phyloP scores from a whole-genome alignment of 2,113 vertebrate genomes.

The Cebus imitator region DNA sequence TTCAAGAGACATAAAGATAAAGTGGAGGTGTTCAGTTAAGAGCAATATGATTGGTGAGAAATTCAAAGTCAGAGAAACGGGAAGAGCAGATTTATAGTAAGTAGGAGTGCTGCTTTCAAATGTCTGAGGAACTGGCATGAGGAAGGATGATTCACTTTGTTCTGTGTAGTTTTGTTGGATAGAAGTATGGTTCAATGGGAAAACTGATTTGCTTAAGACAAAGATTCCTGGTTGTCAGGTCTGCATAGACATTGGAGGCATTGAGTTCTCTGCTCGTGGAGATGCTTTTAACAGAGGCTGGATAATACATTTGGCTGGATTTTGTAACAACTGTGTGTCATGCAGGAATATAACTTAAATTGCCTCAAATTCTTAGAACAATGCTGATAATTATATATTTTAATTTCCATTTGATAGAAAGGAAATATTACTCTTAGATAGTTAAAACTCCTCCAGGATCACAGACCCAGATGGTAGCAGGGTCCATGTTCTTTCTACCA shows the following conservation, averaged over 20 bases:
- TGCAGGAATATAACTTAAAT: background rate
- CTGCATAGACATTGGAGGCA: background rate
- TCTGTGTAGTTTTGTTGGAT: background rate
- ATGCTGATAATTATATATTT: background rate
- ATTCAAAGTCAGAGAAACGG: background rate
- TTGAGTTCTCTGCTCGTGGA: background rate
- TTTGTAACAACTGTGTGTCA: background rate
- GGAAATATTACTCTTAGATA: background rate
- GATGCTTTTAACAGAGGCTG: background rate
- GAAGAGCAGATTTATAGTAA: background rate
- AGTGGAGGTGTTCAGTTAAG: background rate
- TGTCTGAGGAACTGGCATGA: background rate
- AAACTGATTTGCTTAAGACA: background rate
- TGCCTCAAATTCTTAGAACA: background rate
- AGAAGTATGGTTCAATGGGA: background rate
- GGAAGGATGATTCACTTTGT: background rate
- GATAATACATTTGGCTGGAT: background rate
- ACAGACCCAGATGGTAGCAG: background rate
- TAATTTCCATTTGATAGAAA: background rate
- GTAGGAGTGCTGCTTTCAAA: background rate
- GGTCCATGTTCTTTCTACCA: background rate
- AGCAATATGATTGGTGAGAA: background rate
- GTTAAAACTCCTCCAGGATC: conserved; percentile 6
- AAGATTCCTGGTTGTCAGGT: background rate
- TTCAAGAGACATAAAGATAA: background rate